These are phyloP conservation scores for Serrognathus titanus DNA, from an alignment of 2,888 invertebrate genomes.

Conservation along the genomic window DNA sequence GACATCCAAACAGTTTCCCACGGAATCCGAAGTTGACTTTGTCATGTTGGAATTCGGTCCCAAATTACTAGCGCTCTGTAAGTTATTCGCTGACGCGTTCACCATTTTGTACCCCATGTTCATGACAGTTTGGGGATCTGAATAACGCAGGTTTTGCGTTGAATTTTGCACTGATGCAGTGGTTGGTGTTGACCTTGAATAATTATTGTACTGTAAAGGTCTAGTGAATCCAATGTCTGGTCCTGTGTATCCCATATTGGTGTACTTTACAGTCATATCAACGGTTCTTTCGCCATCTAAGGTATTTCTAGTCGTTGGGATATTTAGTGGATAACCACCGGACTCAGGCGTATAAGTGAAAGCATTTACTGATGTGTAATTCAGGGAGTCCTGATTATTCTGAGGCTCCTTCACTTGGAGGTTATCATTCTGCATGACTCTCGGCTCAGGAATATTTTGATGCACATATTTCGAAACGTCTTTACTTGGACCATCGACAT, in stretches of 20 bases:
- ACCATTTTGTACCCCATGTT: conserved; percentile 21
- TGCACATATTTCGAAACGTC: conserved; percentile 36
- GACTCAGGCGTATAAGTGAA: conserved; percentile 31
- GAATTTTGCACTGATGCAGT: conserved; percentile 13
- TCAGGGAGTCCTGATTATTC: conserved; percentile 2
- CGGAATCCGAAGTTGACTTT: neutral
- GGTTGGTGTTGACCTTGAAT: conserved; percentile 15
- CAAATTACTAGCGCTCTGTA: neutral
- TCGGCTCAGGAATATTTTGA: conserved; percentile 42
- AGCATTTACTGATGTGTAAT: conserved; percentile 22
- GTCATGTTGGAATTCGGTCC: neutral
- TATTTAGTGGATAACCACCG: conserved; percentile 35
- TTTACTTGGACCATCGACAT: conserved; percentile 5
- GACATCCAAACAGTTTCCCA: conserved; percentile 6
- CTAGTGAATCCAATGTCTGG: conserved; percentile 39
- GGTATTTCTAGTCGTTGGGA: conserved; percentile 29
- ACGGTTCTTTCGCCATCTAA: conserved; percentile 34
- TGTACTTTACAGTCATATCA: conserved; percentile 42
- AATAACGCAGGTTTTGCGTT: conserved; percentile 21
- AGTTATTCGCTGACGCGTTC: neutral
- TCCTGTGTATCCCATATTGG: conserved; percentile 45
- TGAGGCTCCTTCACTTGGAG: conserved; percentile 2
- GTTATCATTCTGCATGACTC: conserved; percentile 19
- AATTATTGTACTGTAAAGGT: conserved; percentile 26
- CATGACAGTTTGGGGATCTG: conserved; percentile 12